Base-by-base conservation (phyloP, 2,888 invertebrate genomes). In the Tetropium fuscum region DNA sequence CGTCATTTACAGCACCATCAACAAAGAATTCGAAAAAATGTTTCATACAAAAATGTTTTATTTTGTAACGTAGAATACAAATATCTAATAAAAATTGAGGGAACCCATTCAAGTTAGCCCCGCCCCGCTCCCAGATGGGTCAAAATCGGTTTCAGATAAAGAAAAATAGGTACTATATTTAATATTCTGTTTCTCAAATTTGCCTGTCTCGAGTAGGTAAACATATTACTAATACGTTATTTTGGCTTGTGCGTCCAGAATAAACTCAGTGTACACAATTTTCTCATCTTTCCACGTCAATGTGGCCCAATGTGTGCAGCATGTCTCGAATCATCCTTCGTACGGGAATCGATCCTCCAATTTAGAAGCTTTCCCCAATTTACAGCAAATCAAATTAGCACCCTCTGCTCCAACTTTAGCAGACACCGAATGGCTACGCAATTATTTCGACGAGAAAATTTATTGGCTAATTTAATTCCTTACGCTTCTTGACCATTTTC, bases 361-460 rank as follows among this genome's bases (percentile, higher is more conserved):
- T 64, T 61, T 64, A 48, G 64, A 38, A 60, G 64, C 64, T 53
- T 61, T 64, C 54, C 61, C 58, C 60, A 64, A 64, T 64, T 64
- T 64, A 60, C 60, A 34, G 58, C 58, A 60, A 64, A 64, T 64
- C 60, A 60, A 61, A 64, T 64, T 61, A 64, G 61, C 64, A 59
- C 64, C 53, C 53, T 36, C 41, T 36, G 44, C 47, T 18, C 36
- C 41, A 20, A 20, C 27, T 34, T 47, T 18, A 36, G 27, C 25
- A 40, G 56, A 18, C 27, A 41, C n/a, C 16, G 43, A 40, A 30
- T 25, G 30, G 56, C 32, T 57, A 25, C 15, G 30, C 32, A 32
- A 45, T 32, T 48, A 48, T 36, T 54, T 11, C 54, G 43, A 27
- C 45, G 22, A 15, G 38, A 54, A 45, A 38, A 45, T 38, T 10